Evolutionary conservation across 2,797 vertebrate genomes (phyloP).

Genomic region (Myotis vivesi): DNA sequence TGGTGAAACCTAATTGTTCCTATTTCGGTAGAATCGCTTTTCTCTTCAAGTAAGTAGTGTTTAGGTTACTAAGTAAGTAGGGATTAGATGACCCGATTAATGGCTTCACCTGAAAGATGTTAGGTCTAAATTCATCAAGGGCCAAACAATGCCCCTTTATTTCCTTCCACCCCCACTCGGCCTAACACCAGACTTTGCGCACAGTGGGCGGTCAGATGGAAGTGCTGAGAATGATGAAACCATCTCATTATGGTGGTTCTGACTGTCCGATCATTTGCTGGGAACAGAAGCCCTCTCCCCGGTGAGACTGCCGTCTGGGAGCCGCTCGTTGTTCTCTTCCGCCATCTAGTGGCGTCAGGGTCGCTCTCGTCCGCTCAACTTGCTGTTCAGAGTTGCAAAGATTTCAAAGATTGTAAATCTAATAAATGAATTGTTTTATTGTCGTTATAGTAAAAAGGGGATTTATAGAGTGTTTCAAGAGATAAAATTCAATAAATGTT

Average conservation of each 20-base stretch:
- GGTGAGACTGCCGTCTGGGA: not conserved
- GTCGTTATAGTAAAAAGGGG: slow-evolving; percentile 22
- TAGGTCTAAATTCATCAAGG: slow-evolving; percentile 5
- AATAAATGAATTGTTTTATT: slow-evolving; percentile 45
- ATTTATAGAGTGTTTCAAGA: slow-evolving; percentile 39
- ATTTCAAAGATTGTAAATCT: slow-evolving; percentile 54
- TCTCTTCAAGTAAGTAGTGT: not conserved
- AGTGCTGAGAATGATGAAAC: not conserved
- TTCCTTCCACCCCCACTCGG: not conserved
- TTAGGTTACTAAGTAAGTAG: slow-evolving; percentile 12
- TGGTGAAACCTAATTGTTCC: slow-evolving; percentile 25
- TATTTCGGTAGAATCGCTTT: not conserved
- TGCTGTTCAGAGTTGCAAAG: not conserved
- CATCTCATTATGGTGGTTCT: slow-evolving; percentile 12
- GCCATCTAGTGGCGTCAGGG: slow-evolving; percentile 78
- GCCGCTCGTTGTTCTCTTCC: slow-evolving; percentile 69
- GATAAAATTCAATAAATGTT: slow-evolving; percentile 47
- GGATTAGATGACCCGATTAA: not conserved
- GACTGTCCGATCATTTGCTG: not conserved
- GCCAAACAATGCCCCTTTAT: not conserved
- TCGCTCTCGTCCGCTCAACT: not conserved
- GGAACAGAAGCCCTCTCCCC: not conserved
- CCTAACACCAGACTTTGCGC: not conserved
- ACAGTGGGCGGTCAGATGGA: not conserved
- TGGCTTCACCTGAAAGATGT: not conserved